phyloP scores from a whole-genome alignment of 1,140 invertebrate genomes.

The Drosophila malerkotliana region DNA sequence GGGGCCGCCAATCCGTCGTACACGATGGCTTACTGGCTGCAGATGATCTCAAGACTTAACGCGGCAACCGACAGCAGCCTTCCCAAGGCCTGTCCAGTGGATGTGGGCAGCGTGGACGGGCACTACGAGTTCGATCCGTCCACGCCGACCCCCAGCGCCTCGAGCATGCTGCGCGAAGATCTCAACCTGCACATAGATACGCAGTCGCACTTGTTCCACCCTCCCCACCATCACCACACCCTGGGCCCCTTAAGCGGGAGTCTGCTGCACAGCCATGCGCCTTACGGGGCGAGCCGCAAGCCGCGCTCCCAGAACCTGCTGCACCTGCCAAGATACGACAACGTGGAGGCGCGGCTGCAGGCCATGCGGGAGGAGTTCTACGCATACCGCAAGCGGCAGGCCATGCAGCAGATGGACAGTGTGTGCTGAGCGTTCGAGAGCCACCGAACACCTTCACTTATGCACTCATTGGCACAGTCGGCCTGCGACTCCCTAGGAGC shows the following conservation, averaged over 20 bases:
- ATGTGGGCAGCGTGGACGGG: constrained; percentile 95
- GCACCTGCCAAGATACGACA: constrained; percentile 87
- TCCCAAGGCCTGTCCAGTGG: constrained; percentile 85
- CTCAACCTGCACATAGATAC: constrained; percentile 80
- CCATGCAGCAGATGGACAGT: constrained; percentile 88
- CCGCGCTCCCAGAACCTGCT: constrained; percentile 70
- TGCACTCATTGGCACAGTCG: neutral
- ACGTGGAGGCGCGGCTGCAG: constrained; percentile 95
- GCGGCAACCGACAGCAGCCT: constrained; percentile 85
- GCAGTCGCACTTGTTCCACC: constrained; percentile 28
- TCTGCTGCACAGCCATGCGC: constrained; percentile 80
- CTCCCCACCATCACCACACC: constrained; percentile 51
- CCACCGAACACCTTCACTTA: neutral
- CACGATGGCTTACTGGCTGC: constrained; percentile 87
- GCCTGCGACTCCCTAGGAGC: neutral
- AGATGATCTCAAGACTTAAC: constrained; percentile 85
- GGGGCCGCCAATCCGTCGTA: constrained; percentile 85
- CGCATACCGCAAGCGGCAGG: constrained; percentile 94
- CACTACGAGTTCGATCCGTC: constrained; percentile 97
- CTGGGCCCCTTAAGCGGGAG: constrained; percentile 68
- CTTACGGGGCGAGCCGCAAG: constrained; percentile 31
- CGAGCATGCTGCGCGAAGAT: constrained; percentile 85
- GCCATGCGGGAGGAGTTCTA: constrained; percentile 98
- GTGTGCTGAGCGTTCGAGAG: constrained; percentile 86
- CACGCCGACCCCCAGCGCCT: constrained; percentile 88